phyloP scores from a whole-genome alignment of 2,888 invertebrate species.

The Sturmia bella region DNA sequence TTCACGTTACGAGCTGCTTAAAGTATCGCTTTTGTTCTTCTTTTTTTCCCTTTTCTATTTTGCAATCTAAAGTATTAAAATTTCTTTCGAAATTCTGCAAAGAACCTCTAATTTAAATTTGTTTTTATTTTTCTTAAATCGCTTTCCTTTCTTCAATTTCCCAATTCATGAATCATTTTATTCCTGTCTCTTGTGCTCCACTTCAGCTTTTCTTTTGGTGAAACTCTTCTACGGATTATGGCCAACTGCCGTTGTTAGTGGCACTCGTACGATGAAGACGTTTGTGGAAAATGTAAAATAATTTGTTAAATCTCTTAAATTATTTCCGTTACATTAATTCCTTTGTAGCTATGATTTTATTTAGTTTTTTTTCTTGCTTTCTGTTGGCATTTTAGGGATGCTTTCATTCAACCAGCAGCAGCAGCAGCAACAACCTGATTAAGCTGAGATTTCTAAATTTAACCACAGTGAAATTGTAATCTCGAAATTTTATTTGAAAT shows the following conservation, averaged over 20 bases:
- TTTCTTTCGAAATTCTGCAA: no score
- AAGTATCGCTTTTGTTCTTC: no score
- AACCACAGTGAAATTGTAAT: constrained; percentile 51
- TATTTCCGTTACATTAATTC: constrained; percentile 70
- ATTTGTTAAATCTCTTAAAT: constrained; percentile 67
- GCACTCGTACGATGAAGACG: neutral
- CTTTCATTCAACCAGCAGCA: constrained; percentile 9
- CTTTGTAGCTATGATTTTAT: constrained; percentile 55
- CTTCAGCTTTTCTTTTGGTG: neutral
- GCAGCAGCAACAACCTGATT: constrained; percentile 20
- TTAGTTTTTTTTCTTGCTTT: constrained; percentile 5
- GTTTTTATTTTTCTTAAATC: no score
- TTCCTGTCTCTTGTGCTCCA: neutral
- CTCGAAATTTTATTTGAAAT: constrained; percentile 33
- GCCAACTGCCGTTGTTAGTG: constrained; percentile 19
- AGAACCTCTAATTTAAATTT: no score
- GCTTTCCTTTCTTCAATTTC: neutral
- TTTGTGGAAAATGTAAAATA: constrained; percentile 44
- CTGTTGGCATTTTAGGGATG: constrained; percentile 14
- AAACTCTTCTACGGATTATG: neutral
- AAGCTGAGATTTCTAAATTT: constrained; percentile 30
- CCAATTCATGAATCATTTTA: neutral
- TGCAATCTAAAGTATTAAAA: no score
- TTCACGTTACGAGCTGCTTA: no score
- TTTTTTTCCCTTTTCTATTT: no score